Base-by-base conservation (phyloP, 2,888 invertebrate species). In the Tipula lateralis region DNA sequence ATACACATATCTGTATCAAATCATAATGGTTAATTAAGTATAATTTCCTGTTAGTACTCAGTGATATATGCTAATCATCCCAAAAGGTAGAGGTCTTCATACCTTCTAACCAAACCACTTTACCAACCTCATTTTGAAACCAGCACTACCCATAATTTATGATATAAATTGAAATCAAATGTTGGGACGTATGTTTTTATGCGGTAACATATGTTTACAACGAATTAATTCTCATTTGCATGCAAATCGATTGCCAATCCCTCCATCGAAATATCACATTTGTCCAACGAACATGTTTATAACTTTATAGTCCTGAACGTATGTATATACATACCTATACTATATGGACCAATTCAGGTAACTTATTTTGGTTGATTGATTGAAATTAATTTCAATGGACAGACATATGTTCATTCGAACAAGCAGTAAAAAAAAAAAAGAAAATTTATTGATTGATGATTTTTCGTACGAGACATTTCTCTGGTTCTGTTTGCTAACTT, bases 361-460 rank as follows among this genome's bases (percentile, higher is more conserved):
- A 66, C 66, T 66, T 66, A 66, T 66, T 66, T 66, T 24, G 19
- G 66, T 66, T 66, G 66, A 66, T 66, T 66, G 66, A 66, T 66
- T 66, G 66, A 66, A 66, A 66, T 66, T 66, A 66, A 66, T 66
- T 66, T 66, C 66, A 66, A 66, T 66, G 66, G 66, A 66, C 66
- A 66, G 66, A 66, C 66, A 66, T 24, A 66, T 66, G 66, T 66
- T 66, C 66, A 19, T 66, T 24, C 66, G 66, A 66, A 66, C 66
- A 24, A 66, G n/a, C n/a, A 19, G 24, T 24, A 66, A 66, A 50
- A 24, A 44, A 44, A 32, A 16, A 66, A 50, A 50, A 50, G 50
- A 19, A 50, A 50, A 50, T 50, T 66, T 66, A 66, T 66, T 66
- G 66, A 66, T 24, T 66, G 66, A 66, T 66, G 66, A 66, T 66